phyloP scores from a whole-genome alignment of 2,888 invertebrate genomes.

The Drosophila mimetica region DNA sequence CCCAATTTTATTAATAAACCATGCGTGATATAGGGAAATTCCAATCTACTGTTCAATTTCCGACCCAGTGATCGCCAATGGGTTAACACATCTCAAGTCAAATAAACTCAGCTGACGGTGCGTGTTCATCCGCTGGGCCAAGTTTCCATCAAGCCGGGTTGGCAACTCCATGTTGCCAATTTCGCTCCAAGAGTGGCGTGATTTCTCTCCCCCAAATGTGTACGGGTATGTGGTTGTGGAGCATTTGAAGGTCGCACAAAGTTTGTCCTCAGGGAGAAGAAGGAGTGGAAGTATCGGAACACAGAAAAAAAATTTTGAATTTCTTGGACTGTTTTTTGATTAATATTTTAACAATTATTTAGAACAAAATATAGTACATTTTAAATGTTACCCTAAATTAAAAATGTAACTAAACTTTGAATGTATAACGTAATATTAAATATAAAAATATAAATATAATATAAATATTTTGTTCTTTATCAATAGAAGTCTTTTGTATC shows the following conservation, averaged over 20 bases:
- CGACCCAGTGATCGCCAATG: background rate
- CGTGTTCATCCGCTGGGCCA: conserved; percentile 69
- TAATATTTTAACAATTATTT: too few species aligned
- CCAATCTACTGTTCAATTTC: background rate
- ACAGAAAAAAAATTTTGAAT: conserved; percentile 1
- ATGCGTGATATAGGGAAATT: background rate
- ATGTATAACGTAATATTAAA: too few species aligned
- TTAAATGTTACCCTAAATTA: too few species aligned
- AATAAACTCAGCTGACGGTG: conserved; percentile 44
- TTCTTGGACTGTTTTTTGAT: too few species aligned
- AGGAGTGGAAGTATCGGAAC: conserved; percentile 17
- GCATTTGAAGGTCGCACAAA: conserved; percentile 73
- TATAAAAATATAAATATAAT: background rate
- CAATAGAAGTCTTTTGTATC: too few species aligned
- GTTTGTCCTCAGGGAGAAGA: conserved; percentile 17
- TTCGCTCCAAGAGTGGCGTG: conserved; percentile 68
- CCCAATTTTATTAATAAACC: background rate
- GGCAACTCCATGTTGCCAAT: conserved; percentile 34
- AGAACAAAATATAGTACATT: too few species aligned
- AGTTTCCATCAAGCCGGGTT: conserved; percentile 60
- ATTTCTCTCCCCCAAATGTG: conserved; percentile 50
- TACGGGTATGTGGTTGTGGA: conserved; percentile 46
- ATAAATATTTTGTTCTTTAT: too few species aligned
- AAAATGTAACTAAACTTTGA: too few species aligned
- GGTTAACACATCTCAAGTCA: conserved; percentile 10